Conservation (phyloP, 2,797 vertebrate species). For the Rhinogobio ventralis region DNA sequence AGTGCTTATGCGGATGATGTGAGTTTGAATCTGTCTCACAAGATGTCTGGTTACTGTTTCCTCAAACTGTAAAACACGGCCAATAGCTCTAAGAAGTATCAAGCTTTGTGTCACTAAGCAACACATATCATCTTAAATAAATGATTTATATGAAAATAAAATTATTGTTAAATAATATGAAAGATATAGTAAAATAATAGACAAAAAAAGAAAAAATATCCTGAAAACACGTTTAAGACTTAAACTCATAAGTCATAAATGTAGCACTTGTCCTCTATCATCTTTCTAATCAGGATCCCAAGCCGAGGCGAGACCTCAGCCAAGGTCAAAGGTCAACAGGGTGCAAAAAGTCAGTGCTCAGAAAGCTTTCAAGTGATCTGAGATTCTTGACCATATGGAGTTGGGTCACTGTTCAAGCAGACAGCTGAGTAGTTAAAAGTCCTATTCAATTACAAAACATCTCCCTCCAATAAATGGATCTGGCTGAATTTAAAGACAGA, state of each 20-base stretch:
- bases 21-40: background rate
- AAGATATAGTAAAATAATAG: background rate
- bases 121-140: background rate
- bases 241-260: constrained; percentile 2
- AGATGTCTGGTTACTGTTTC: background rate
- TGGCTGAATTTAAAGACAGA: background rate
- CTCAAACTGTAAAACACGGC: background rate
- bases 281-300: constrained; percentile 40
- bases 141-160: background rate
- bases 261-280: constrained; percentile 14
- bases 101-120: background rate
- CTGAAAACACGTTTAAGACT: background rate
- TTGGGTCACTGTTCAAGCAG: constrained; percentile 23
- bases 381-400: constrained; percentile 39
- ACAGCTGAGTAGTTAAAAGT: constrained; percentile 4
- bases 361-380: constrained; percentile 48
- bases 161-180: background rate
- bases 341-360: constrained; percentile 61
- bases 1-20: background rate
- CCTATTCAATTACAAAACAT: constrained; percentile 33
- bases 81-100: background rate
- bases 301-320: constrained; percentile 54
- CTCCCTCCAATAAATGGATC: background rate
- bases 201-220: background rate
- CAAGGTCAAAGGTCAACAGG: constrained; percentile 62